Percentiles rank a stretch among this genome's conserved stretches.
These are phyloP conservation scores for Elaeidobius kamerunicus DNA, from an alignment of 2,888 invertebrate species.

Conservation along the genomic window DNA sequence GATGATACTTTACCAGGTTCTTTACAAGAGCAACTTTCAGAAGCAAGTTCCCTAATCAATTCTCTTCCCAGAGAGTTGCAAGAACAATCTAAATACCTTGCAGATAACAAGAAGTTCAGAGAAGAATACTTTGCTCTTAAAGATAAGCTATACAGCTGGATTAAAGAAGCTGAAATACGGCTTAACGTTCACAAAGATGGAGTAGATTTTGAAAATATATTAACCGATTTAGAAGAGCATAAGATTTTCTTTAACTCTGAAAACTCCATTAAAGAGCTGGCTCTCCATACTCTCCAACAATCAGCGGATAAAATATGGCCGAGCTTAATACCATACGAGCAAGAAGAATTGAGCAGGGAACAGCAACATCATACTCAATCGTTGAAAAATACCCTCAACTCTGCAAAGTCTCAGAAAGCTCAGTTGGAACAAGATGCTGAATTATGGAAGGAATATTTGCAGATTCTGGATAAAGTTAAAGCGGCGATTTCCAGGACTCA, in stretches of 20 bases:
- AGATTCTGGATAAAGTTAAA: conserved; percentile 73
- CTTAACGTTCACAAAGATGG: conserved; percentile 78
- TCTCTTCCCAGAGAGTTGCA: conserved; percentile 78
- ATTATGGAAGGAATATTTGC: conserved; percentile 82
- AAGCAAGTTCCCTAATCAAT: conserved; percentile 73
- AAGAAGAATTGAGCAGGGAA: conserved; percentile 78
- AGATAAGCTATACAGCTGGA: conserved; percentile 78
- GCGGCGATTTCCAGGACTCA: conserved; percentile 70
- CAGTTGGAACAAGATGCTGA: conserved; percentile 78
- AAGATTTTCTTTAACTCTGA: conserved; percentile 83
- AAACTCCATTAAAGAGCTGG: conserved; percentile 71
- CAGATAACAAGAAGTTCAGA: conserved; percentile 71
- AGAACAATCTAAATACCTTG: conserved; percentile 76
- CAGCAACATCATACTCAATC: conserved; percentile 78
- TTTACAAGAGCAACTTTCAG: conserved; percentile 79
- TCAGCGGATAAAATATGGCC: conserved; percentile 88
- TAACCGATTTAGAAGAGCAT: conserved; percentile 80
- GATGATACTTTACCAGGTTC: conserved; percentile 79
- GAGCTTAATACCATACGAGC: conserved; percentile 74
- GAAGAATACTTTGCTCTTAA: conserved; percentile 74
- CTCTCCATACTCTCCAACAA: conserved; percentile 77
- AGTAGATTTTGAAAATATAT: conserved; percentile 83
- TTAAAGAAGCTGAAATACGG: conserved; percentile 76
- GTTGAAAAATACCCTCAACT: conserved; percentile 77
- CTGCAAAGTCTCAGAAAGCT: conserved; percentile 76